Evolutionary conservation across 2,113 vertebrate species (phyloP), one percentile per base, ranked within the genome.

Genomic region (Sorex fumeus): DNA sequence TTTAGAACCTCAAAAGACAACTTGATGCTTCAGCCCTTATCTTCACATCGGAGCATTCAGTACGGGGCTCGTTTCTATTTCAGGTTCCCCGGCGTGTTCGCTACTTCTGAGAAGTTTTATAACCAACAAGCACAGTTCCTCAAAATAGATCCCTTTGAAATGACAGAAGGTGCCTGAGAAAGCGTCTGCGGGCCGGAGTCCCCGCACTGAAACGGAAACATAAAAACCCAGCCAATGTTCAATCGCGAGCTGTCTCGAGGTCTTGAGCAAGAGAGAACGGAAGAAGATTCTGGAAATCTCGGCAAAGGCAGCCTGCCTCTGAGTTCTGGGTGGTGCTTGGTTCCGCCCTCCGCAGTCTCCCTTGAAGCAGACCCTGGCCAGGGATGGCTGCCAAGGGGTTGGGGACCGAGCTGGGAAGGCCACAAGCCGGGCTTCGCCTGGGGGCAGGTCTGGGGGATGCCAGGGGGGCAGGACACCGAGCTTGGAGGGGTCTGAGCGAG

Each of bases 61-160:
- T 88, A 84, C 25, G 69, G 43, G 69, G 43, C 62, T 95, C 96
- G 97, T 96, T 95, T 93, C 90, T 96, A 95, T 93, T 97, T 96
- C 93, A 96, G 96, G 84, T 77, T 95, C 95, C 94, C 96, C 72
- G 82, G 94, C 90, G 95, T 94, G 96, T 95, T 96, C 91, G 96
- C 93, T 96, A 91, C 93, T 97, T 97, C 96, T 90, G 95, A 97
- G 96, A 97, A 97, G 97, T 95, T 97, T 90, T 92, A 94, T 77
- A 96, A 80, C 81, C 57, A 96, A 97, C 95, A 97, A 97, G 96
- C 80, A 89, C 79, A 93, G 91, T 96, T 96, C 96, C 96, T 96
- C 97, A 98, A 97, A 97, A 97, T 96, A 97, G 93, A 88, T 60
- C 84, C 92, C 82, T 95, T 95, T 84, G 71, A 96, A 97, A 97